These are phyloP conservation scores for Ashinkailepas kermadecensis DNA, from an alignment of 2,888 invertebrate species.

Conservation along the genomic window DNA sequence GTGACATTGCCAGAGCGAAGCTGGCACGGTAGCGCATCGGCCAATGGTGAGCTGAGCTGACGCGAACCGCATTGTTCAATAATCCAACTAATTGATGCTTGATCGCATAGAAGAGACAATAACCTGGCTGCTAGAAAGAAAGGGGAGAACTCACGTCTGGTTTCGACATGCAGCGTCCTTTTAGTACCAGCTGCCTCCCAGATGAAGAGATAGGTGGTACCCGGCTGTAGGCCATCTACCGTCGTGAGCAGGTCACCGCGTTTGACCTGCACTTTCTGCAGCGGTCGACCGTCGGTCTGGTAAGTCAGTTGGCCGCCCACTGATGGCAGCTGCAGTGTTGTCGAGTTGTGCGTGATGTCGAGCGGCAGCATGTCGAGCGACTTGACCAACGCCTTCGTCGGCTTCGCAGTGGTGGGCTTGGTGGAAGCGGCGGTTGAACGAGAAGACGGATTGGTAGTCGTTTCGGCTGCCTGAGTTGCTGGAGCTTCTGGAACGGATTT, in stretches of 20 bases:
- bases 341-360: constrained; percentile 13
- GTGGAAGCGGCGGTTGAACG: not conserved
- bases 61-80: too few species aligned
- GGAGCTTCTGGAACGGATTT: not conserved
- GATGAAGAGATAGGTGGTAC: not conserved
- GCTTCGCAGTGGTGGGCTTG: not conserved
- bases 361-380: not conserved
- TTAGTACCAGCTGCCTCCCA: not conserved
- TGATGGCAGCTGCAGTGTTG: constrained; percentile 8
- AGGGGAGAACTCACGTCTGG: not conserved
- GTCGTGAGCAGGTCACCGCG: not conserved
- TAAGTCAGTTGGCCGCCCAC: not conserved
- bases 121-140: too few species aligned
- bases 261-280: not conserved
- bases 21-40: too few species aligned
- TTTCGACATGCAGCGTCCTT: not conserved
- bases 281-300: not conserved
- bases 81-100: too few species aligned
- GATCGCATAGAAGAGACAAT: too few species aligned
- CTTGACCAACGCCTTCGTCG: not conserved
- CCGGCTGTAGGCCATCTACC: not conserved
- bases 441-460: not conserved
- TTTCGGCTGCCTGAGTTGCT: not conserved
- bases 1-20: too few species aligned
- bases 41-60: too few species aligned